Evolutionary conservation across 2,797 vertebrate genomes (phyloP).

Genomic region (Iguana delicatissima): DNA sequence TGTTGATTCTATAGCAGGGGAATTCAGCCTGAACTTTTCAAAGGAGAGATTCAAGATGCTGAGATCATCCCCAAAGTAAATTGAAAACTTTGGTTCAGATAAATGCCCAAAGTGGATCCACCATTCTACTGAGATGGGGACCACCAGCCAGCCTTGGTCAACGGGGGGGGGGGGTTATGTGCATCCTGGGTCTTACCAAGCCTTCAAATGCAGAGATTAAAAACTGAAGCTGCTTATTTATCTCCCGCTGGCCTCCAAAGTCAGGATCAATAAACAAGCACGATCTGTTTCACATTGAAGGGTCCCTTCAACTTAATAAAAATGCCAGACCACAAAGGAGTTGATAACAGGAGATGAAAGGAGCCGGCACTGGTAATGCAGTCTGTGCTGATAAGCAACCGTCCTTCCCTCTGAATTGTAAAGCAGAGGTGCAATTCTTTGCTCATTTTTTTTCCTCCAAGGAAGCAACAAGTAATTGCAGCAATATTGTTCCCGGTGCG

Average conservation of each 20-base stretch:
- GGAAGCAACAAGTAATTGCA: too few species aligned
- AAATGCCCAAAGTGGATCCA: too few species aligned
- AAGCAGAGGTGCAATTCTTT: not conserved
- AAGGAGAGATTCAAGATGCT: too few species aligned
- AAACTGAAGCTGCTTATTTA: constrained; percentile 29
- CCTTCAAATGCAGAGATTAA: not conserved
- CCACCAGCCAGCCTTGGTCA: too few species aligned
- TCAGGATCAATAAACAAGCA: constrained; percentile 40
- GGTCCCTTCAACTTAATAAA: not conserved
- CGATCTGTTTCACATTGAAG: constrained; percentile 16
- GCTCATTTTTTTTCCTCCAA: too few species aligned
- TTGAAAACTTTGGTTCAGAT: too few species aligned
- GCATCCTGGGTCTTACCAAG: not conserved
- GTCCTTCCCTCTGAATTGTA: not conserved
- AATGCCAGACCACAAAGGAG: not conserved
- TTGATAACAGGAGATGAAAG: not conserved
- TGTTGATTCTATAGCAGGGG: too few species aligned
- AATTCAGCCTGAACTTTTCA: too few species aligned
- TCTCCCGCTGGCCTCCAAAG: not conserved
- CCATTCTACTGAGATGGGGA: too few species aligned
- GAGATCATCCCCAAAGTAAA: too few species aligned
- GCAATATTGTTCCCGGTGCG: too few species aligned
- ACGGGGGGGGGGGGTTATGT: too few species aligned
- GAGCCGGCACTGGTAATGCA: not conserved
- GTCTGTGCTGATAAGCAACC: not conserved